A percentile compares a stretch with the other conserved stretches of the same genome.
These are phyloP conservation scores for Thalassoma bifasciatum DNA, from an alignment of 2,113 vertebrate genomes.

Conservation along the genomic window DNA sequence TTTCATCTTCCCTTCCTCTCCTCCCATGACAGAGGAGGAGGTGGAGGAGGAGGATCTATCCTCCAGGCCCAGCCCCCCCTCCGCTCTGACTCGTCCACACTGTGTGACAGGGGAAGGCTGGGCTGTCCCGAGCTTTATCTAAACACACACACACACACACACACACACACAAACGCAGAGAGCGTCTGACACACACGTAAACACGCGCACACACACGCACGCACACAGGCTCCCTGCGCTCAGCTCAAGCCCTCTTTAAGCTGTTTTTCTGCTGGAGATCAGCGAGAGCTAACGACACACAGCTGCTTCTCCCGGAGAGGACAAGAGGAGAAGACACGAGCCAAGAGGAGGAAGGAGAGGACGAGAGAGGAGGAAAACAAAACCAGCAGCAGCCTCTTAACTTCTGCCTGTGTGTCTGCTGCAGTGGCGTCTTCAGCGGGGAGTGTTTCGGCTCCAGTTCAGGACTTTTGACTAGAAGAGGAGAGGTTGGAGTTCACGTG, in stretches of 20 bases:
- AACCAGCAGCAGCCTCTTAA: slow-evolving; percentile 48
- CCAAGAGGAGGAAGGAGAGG: slow-evolving; percentile 41
- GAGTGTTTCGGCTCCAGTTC: slow-evolving; percentile 49
- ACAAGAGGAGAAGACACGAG: slow-evolving; percentile 33
- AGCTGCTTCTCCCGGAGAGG: slow-evolving; percentile 67
- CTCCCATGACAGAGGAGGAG: slow-evolving; percentile 38
- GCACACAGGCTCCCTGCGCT: slow-evolving; percentile 39
- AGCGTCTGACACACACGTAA: slow-evolving; percentile 39
- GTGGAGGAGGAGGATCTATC: slow-evolving; percentile 66
- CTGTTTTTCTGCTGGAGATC: slow-evolving; percentile 77
- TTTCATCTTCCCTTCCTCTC: slow-evolving; percentile 1
- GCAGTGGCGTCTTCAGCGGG: slow-evolving; percentile 45
- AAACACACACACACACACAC: slow-evolving; percentile 60
- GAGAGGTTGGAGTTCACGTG: slow-evolving; percentile 74
- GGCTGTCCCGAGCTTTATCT: slow-evolving; percentile 82
- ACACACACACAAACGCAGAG: too few species aligned
- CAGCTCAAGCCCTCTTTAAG: slow-evolving; percentile 73
- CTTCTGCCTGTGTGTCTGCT: slow-evolving; percentile 37
- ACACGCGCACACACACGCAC: slow-evolving; percentile 38
- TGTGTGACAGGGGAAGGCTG: slow-evolving; percentile 77
- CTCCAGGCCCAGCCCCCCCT: slow-evolving; percentile 65
- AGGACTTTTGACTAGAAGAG: slow-evolving; percentile 41
- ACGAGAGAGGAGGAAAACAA: slow-evolving; percentile 35
- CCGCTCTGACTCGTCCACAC: slow-evolving; percentile 71
- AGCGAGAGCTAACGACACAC: slow-evolving; percentile 62